These are phyloP conservation scores for Deilephila elpenor DNA, from an alignment of 2,888 invertebrate genomes.

Conservation along the genomic window DNA sequence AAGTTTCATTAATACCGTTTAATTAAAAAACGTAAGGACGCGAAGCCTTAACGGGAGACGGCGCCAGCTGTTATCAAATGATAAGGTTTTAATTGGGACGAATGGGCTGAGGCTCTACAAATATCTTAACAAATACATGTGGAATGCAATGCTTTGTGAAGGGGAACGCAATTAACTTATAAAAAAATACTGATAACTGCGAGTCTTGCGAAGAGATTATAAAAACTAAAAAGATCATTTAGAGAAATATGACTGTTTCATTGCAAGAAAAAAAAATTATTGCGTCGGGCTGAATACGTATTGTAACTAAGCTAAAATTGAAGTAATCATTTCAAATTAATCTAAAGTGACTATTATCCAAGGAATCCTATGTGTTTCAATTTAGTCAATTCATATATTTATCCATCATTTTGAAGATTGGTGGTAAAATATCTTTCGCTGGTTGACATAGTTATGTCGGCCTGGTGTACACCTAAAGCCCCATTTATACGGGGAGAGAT, in stretches of 20 bases:
- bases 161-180: background rate
- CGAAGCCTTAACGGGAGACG: constrained; percentile 36
- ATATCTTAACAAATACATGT: background rate
- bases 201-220: background rate
- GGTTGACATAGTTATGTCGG: too few species aligned
- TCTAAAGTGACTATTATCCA: too few species aligned
- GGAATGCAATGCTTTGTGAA: constrained; percentile 5
- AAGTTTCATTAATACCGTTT: background rate
- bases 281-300: too few species aligned
- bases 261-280: too few species aligned
- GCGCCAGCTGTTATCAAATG: constrained; percentile 64
- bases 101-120: constrained; percentile 37
- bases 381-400: too few species aligned
- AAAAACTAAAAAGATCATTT: background rate
- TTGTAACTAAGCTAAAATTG: too few species aligned
- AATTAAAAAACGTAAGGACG: constrained; percentile 37
- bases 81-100: constrained; percentile 59
- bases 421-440: too few species aligned
- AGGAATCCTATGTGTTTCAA: too few species aligned
- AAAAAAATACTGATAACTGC: background rate
- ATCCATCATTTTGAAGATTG: too few species aligned
- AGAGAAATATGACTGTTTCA: background rate
- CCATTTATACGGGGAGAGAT: too few species aligned
- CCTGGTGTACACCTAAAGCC: too few species aligned
- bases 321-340: too few species aligned